Base-by-base conservation (phyloP, 2,113 vertebrate genomes). In the Scortum barcoo region DNA sequence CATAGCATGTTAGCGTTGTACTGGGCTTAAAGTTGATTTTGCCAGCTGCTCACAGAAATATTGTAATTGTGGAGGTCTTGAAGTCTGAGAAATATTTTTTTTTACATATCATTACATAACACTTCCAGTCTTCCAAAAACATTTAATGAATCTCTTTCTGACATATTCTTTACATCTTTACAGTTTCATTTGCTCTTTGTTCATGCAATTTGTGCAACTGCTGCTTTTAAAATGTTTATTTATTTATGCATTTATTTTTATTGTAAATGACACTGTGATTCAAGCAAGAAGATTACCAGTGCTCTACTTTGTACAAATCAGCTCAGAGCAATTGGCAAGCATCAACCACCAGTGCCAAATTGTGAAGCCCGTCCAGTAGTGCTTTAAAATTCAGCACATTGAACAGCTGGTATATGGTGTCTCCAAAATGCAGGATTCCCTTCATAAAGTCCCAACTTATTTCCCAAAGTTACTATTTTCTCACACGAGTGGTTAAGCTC, bases 251-350 rank as follows among this genome's bases (percentile, higher is more conserved):
- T 74, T 69, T 40, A 13, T 22, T 53, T 62, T 78, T 61, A 7
- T 46, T 79, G 60, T 38, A 74, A 85, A 80, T 80, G 0, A 30
- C 38, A 69, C 26, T 70, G 69, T 65, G 42, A 68, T 74, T 66
- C 1, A 42, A 20, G 42, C 22, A 10, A n/a, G 38, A 81, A 17
- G 2, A 30, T 67, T 17, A 24, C 54, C 73, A 58, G 56, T n/a
- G 5, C 57, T 60, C 30, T 60, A 72, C 56, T 70, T 69, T 73
- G 57, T 63, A 40, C 24, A 44, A 44, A 44, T 63, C 46, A 54
- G 75, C 81, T 70, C 77, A 67, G 22, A 66, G n/a, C n/a, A n/a
- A n/a, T n/a, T n/a, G n/a, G 26, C n/a, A 44, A 80, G 24, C 60
- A 72, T 46, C 30, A 22, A 42, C 17, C 12, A 80, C 36, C 22